Conservation (phyloP, 2,797 vertebrate species). For the Gymnothorax javanicus region DNA sequence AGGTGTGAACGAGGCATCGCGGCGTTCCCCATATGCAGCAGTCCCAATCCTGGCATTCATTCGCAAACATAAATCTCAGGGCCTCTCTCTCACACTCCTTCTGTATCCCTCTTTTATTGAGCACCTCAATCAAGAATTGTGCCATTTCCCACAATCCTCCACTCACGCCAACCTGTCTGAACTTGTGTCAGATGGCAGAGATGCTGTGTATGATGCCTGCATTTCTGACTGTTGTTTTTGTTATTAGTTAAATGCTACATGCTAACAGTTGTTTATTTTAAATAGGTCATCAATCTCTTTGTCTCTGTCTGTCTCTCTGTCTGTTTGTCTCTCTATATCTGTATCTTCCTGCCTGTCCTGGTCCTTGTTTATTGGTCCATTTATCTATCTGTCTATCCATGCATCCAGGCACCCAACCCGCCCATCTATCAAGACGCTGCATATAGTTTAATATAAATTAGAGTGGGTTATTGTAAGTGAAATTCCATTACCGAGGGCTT, state of each 20-base stretch:
- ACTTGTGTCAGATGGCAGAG: background rate
- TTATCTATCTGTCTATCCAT: background rate
- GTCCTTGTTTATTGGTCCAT: background rate
- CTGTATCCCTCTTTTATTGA: background rate
- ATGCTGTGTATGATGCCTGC: background rate
- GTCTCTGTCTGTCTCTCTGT: too few species aligned
- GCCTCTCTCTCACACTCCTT: background rate
- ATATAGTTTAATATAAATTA: background rate
- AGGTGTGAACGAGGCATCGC: background rate
- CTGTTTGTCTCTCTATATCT: too few species aligned
- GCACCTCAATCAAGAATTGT: background rate
- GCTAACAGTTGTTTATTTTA: too few species aligned
- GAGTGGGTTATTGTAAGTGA: background rate
- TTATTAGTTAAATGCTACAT: too few species aligned
- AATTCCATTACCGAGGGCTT: background rate
- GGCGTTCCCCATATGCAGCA: background rate
- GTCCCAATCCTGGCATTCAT: background rate
- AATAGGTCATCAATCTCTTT: too few species aligned
- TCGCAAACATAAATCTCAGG: background rate
- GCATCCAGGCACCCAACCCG: too few species aligned
- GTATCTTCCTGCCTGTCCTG: background rate
- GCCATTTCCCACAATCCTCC: slow-evolving; percentile 6
- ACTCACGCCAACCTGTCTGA: background rate
- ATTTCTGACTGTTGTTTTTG: background rate
- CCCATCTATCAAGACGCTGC: background rate